Evolutionary conservation across 2,888 invertebrate species (phyloP).

Genomic region (Chirona hameri): DNA sequence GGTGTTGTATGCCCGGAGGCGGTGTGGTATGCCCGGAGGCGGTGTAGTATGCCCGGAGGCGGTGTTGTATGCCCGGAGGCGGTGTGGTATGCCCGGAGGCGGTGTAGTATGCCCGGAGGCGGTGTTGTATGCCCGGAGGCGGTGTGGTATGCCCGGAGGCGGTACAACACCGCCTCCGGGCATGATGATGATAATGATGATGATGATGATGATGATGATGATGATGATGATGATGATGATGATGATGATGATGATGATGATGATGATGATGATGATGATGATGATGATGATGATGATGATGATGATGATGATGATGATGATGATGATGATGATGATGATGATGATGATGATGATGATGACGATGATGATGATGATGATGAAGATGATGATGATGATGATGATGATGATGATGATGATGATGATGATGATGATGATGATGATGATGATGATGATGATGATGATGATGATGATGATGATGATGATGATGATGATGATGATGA

Average conservation of each 20-base stretch:
- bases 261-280: conserved; percentile 22
- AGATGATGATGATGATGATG: background rate
- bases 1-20: too few species aligned
- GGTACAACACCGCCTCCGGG: too few species aligned
- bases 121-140: too few species aligned
- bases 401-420: conserved; percentile 22
- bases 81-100: too few species aligned
- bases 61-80: too few species aligned
- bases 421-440: conserved; percentile 22
- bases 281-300: conserved; percentile 22
- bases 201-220: conserved; percentile 22
- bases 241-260: conserved; percentile 22
- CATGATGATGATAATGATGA: conserved; percentile 11
- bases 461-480: conserved; percentile 22
- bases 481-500: conserved; percentile 22
- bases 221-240: conserved; percentile 22
- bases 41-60: too few species aligned
- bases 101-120: too few species aligned
- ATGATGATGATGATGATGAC: too few species aligned
- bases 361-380: conserved; percentile 22
- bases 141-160: too few species aligned
- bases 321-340: conserved; percentile 22
- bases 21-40: too few species aligned
- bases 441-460: conserved; percentile 22
- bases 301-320: conserved; percentile 22